A percentile compares a stretch with the other conserved stretches of the same genome.
phyloP scores from a whole-genome alignment of 1,140 invertebrate species.

The Diplogasteroides magnus region DNA sequence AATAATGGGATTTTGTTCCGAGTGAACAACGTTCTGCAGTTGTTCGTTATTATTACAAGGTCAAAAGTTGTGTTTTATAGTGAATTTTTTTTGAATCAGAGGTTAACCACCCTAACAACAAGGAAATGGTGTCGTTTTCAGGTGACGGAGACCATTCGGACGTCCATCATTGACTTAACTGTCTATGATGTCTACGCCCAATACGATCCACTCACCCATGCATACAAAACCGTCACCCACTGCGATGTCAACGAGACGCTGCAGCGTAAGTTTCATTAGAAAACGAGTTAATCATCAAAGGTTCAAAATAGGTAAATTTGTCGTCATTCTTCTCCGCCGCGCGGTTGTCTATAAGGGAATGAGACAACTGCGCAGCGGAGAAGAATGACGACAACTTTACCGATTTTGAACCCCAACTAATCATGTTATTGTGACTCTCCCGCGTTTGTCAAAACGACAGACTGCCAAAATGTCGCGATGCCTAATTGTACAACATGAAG shows the following conservation, averaged over 20 bases:
- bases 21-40: too few species aligned
- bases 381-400: too few species aligned
- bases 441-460: not conserved
- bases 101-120: too few species aligned
- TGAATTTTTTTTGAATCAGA: too few species aligned
- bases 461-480: not conserved
- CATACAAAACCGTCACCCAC: slow-evolving; percentile 15
- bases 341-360: not conserved
- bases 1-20: too few species aligned
- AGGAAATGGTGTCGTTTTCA: too few species aligned
- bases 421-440: not conserved
- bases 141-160: slow-evolving; percentile 38
- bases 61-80: too few species aligned
- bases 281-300: not conserved
- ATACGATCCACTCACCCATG: slow-evolving; percentile 11
- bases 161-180: slow-evolving; percentile 33
- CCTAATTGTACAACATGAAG: not conserved
- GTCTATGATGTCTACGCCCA: slow-evolving; percentile 33
- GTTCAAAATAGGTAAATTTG: not conserved
- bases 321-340: not conserved
- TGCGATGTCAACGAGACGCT: slow-evolving; percentile 2
- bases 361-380: not conserved
- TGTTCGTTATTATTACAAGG: too few species aligned
- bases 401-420: not conserved
- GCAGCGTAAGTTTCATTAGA: slow-evolving; percentile 7